These are phyloP conservation scores for Ceuthmochares aereus DNA, from an alignment of 2,113 vertebrate species.

Conservation along the genomic window DNA sequence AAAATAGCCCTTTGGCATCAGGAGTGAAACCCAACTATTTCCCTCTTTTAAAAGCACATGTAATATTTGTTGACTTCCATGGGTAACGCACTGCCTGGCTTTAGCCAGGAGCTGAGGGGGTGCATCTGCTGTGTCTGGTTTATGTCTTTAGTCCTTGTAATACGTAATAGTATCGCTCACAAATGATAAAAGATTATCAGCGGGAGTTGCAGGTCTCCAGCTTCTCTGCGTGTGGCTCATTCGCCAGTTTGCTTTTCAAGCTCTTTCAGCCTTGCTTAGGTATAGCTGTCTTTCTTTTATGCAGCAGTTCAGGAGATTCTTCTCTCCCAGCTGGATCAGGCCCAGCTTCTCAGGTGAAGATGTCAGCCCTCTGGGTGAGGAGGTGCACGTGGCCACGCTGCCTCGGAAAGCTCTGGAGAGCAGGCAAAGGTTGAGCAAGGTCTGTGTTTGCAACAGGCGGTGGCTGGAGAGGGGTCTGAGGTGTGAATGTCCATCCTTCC, in stretches of 20 bases:
- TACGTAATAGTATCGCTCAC: background rate
- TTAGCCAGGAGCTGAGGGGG: background rate
- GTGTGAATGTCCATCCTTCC: background rate
- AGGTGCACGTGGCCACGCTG: background rate
- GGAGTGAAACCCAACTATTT: background rate
- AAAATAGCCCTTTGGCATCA: slow-evolving; percentile 17
- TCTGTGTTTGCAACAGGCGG: background rate
- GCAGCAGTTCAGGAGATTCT: background rate
- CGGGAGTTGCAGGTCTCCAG: background rate
- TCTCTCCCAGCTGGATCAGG: background rate
- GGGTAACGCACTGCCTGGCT: background rate
- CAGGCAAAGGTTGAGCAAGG: background rate
- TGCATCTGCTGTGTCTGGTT: background rate
- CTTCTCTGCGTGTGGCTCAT: background rate
- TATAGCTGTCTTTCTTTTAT: background rate
- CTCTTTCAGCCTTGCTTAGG: background rate
- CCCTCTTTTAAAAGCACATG: background rate
- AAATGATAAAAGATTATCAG: background rate
- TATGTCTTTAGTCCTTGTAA: background rate
- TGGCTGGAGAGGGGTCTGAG: background rate
- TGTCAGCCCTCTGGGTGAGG: background rate
- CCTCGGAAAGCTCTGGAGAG: background rate
- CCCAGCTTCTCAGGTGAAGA: background rate
- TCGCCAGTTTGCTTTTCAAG: background rate
- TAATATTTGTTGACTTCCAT: background rate